Conservation (phyloP, 2,888 invertebrate genomes). For the Apodemia zela region DNA sequence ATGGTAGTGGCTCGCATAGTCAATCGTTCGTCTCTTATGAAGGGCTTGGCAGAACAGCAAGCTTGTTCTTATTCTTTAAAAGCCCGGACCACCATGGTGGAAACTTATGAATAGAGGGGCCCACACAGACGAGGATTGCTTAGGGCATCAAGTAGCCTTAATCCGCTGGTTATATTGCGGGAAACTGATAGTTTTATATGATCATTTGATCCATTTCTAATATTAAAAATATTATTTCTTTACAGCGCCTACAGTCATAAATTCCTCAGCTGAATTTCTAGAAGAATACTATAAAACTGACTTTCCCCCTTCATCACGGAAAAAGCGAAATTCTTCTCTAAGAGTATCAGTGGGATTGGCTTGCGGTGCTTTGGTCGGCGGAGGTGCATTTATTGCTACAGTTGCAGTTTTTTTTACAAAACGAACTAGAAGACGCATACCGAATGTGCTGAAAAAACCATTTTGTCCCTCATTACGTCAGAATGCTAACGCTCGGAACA, state of each 20-base stretch:
- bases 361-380: constrained; percentile 67
- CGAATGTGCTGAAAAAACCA: constrained; percentile 68
- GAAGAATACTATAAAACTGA: constrained; percentile 82
- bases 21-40: too few species aligned
- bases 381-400: constrained; percentile 80
- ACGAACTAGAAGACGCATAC: constrained; percentile 58
- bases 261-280: constrained; percentile 80
- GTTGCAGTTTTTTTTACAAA: constrained; percentile 84
- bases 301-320: constrained; percentile 58
- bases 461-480: constrained; percentile 62
- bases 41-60: too few species aligned
- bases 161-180: too few species aligned
- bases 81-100: too few species aligned
- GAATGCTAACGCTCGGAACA: constrained; percentile 60
- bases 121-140: too few species aligned
- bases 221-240: constrained; percentile 8
- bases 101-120: too few species aligned
- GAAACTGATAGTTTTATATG: too few species aligned
- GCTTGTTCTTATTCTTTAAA: too few species aligned
- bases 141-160: too few species aligned
- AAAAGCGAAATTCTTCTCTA: constrained; percentile 73
- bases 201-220: too few species aligned
- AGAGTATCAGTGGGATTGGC: constrained; percentile 67
- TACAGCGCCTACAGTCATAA: constrained; percentile 77
- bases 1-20: too few species aligned